Evolutionary conservation across 2,113 vertebrate genomes (phyloP), one percentile per base, ranked within the genome.

Genomic region (Pseudolaguvia tuberculata): DNA sequence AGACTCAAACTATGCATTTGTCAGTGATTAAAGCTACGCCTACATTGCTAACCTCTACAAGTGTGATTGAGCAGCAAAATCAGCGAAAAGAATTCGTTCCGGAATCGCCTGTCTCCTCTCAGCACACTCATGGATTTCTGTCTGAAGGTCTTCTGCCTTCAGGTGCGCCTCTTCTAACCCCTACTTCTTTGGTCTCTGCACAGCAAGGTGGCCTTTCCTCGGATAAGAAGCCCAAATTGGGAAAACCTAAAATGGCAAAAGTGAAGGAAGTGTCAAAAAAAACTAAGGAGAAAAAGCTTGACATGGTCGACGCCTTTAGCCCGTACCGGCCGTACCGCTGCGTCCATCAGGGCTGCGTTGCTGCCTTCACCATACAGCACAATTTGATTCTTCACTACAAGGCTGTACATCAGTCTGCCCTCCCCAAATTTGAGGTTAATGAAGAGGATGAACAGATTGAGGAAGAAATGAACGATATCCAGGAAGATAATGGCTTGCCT

Each of bases 371-470:
- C 0, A 95, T 98, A 82, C 96, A 99, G 0, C 96, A 97, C 31
- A 99, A 98, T 80, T 83, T 98, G 50, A 99, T 99, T 81, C 95
- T 99, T 63, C 96, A 99, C 83, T 99, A 99, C 82, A 93, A 94
- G 70, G 93, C 94, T 35, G 92, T 99, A 52, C 96, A 99, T 80
- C 97, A 96, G 76, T 94, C 95, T 6, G 93, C 93, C 76, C 81
- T 96, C 23, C 91, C 94, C 18, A 90, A 90, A 2, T 89, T 96
- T 84, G 89, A 92, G 81, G 85, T 86, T 0, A 93, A 92, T 78
- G 86, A 91, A 62, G 94, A 95, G 79, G 91, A 94, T 14, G 94
- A 95, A 52, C 89, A 79, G 0, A 87, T 86, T 0, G 84, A 88
- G 6, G 81, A 77, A 10, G 51, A 85, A 9, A 90, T 92, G 75